A percentile compares a stretch with the other conserved stretches of the same genome.
phyloP scores from a whole-genome alignment of 1,140 invertebrate genomes.

The Bicyclus anynana region DNA sequence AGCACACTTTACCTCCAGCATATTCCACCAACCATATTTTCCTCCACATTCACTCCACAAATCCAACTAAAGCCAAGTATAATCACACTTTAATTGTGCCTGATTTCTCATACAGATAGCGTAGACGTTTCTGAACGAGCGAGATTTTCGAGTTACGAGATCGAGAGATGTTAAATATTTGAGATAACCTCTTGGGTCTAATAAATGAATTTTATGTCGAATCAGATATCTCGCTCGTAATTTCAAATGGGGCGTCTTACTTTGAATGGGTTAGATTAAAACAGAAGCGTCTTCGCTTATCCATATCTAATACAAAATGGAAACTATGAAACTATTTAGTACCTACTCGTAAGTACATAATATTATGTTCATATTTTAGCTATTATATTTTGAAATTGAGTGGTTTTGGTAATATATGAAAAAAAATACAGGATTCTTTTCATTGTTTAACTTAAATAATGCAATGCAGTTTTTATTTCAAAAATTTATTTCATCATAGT shows the following conservation, averaged over 20 bases:
- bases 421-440: too few relatives aligned
- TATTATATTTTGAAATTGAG: too few relatives aligned
- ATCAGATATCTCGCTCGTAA: constrained; percentile 2
- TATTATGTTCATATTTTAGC: too few relatives aligned
- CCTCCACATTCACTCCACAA: neutral
- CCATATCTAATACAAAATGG: neutral
- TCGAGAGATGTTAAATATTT: constrained; percentile 3
- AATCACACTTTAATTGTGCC: neutral
- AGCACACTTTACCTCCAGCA: neutral
- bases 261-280: neutral
- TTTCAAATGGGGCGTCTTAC: neutral
- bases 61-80: constrained; percentile 1
- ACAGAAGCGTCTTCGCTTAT: neutral
- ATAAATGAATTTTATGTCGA: constrained; percentile 4
- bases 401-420: too few relatives aligned
- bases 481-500: too few relatives aligned
- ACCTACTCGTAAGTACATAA: too few relatives aligned
- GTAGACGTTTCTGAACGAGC: neutral
- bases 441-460: too few relatives aligned
- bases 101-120: constrained; percentile 1
- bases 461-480: too few relatives aligned
- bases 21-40: neutral
- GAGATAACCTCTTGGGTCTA: constrained; percentile 4
- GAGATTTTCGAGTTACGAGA: constrained; percentile 3
- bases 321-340: too few relatives aligned